A percentile compares a stretch with the other conserved stretches of the same genome.
Evolutionary conservation across 1,140 invertebrate genomes (phyloP).

Genomic region (Drosophila eugracilis): DNA sequence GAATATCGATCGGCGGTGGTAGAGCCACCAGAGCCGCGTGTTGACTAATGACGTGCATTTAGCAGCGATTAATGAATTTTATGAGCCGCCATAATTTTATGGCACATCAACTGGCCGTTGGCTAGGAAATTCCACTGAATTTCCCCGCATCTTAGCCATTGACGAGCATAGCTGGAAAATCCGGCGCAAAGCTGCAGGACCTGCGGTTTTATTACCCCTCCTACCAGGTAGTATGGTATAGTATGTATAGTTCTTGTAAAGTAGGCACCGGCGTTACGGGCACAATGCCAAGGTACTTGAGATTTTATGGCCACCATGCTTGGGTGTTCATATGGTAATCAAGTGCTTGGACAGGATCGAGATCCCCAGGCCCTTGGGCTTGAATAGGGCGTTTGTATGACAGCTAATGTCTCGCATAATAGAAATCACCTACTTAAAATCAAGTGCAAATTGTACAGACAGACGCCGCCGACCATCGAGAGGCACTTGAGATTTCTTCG

Average conservation of each 20-base stretch:
- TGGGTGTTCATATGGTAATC: conserved; percentile 70
- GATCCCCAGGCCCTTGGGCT: conserved; percentile 56
- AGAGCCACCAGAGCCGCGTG: conserved; percentile 57
- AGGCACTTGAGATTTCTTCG: conserved; percentile 58
- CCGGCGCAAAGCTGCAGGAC: conserved; percentile 38
- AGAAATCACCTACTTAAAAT: conserved; percentile 83
- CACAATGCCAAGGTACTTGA: conserved; percentile 72
- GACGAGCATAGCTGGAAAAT: conserved; percentile 49
- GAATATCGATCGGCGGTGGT: neutral
- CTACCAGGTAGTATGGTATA: conserved; percentile 10
- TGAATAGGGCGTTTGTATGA: conserved; percentile 81
- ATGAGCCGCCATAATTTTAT: conserved; percentile 81
- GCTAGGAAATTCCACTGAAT: conserved; percentile 74
- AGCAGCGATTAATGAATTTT: conserved; percentile 83
- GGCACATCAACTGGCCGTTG: conserved; percentile 72
- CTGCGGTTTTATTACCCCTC: conserved; percentile 73
- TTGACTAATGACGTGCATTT: conserved; percentile 83
- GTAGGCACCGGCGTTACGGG: conserved; percentile 68
- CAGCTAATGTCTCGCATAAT: conserved; percentile 83
- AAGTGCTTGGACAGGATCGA: conserved; percentile 57
- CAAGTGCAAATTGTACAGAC: conserved; percentile 79
- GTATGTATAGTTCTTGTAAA: neutral
- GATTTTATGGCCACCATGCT: conserved; percentile 62
- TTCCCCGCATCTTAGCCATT: conserved; percentile 68
- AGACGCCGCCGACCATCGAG: conserved; percentile 20